Evolutionary conservation across 2,797 vertebrate species (phyloP), one percentile per base, ranked within the genome.

Genomic region (Hippocampus kuda): DNA sequence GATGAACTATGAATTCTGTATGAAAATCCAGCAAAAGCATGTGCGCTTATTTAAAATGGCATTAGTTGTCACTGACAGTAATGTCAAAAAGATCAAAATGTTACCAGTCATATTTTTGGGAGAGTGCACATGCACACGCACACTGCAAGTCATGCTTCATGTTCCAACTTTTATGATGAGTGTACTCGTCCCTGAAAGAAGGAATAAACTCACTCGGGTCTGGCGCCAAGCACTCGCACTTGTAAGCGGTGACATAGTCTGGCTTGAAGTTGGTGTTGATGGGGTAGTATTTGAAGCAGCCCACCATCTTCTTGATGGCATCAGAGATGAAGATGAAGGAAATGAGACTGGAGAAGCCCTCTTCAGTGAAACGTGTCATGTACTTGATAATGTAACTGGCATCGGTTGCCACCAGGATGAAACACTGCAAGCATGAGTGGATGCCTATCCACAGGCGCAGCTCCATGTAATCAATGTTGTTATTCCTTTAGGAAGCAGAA

Each of bases 291-390:
- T 90, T 94, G 81, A 99, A 98, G 86, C 94, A 82, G 54, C 94
- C 91, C 0, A 94, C 92, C 94, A 98, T 98, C 89, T 99, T 99
- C 88, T 98, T 99, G 85, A 99, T 93, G 81, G 97, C 96, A 0
- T 99, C 97, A 0, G 96, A 99, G 90, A 99, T 98, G 89, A 98
- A 98, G 86, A 99, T 99, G 89, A 99, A 97, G 88, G 96, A 98
- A 88, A 99, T 99, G 82, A 99, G 96, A 76, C 94, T 96, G 83
- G 97, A 99, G 89, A 99, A 99, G 56, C 96, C 97, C 72, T 99
- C 97, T 79, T 99, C 97, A 0, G 97, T 98, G 90, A 98, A 98
- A 79, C 97, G 95, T 0, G 97, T 99, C 91, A 98, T 95, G 85
- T 99, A 99, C 83, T 96, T 96, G 84, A 99, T 98, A 82, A 98